Evolutionary conservation across 2,888 invertebrate genomes (phyloP).

Genomic region (Chloroclystis v-ata): DNA sequence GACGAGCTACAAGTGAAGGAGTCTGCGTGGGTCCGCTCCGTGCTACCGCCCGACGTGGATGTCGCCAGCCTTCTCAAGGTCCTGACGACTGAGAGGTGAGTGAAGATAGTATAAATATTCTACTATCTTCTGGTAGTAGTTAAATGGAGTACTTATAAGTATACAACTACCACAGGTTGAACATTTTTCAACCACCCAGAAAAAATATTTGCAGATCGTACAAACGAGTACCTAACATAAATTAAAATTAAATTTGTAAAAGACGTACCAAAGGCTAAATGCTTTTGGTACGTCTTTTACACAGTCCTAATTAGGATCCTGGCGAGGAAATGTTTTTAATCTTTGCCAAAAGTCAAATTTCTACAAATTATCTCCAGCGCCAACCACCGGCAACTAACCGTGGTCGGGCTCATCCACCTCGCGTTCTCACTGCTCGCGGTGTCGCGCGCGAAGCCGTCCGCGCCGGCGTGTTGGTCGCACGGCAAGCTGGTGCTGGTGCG

Average conservation of each 20-base stretch:
- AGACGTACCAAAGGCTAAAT: too few species aligned
- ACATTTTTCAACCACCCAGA: too few species aligned
- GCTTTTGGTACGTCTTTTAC: too few species aligned
- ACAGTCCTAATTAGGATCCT: too few species aligned
- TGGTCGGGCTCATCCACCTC: constrained; percentile 59
- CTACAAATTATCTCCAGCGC: constrained; percentile 51
- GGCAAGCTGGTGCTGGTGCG: constrained; percentile 58
- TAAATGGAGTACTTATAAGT: too few species aligned
- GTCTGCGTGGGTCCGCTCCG: constrained; percentile 56
- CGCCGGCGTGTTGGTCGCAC: constrained; percentile 51
- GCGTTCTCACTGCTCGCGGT: constrained; percentile 54
- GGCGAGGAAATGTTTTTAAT: too few species aligned
- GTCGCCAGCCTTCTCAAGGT: constrained; percentile 55
- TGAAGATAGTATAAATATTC: too few species aligned
- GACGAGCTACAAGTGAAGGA: constrained; percentile 49
- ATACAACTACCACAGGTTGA: too few species aligned
- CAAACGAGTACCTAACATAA: too few species aligned
- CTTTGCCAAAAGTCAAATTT: background rate
- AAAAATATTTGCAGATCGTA: too few species aligned
- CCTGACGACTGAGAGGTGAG: constrained; percentile 61
- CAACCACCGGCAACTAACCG: constrained; percentile 62
- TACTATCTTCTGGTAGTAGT: too few species aligned
- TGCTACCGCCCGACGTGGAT: constrained; percentile 55
- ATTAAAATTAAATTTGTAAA: too few species aligned
- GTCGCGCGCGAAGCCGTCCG: constrained; percentile 37